Conservation (phyloP, 2,797 vertebrate genomes). For the Austrolebias charrua region DNA sequence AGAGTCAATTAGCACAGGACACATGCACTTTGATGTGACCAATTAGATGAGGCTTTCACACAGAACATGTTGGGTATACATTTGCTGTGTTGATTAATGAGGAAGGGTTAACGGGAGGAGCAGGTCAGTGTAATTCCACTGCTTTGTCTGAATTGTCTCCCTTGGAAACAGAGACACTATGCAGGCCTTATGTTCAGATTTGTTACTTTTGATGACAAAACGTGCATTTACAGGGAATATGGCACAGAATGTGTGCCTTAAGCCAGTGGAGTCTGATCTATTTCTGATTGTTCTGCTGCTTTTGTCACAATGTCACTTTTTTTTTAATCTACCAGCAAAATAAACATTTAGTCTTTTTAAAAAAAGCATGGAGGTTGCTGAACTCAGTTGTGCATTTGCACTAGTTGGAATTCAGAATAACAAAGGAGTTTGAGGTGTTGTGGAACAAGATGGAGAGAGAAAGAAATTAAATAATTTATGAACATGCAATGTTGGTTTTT, state of each 20-base stretch:
- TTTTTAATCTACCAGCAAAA: not conserved
- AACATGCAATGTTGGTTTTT: slow-evolving; percentile 40
- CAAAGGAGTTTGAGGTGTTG: slow-evolving; percentile 32
- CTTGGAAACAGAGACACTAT: not conserved
- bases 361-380: not conserved
- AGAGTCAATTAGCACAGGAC: slow-evolving; percentile 61
- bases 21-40: slow-evolving; percentile 53
- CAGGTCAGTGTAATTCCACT: slow-evolving; percentile 16
- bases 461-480: slow-evolving; percentile 46
- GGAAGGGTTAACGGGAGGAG: slow-evolving; percentile 34
- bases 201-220: too few relatives aligned
- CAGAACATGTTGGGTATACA: slow-evolving; percentile 55
- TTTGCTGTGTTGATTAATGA: slow-evolving; percentile 66
- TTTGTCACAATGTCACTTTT: too few relatives aligned
- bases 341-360: not conserved
- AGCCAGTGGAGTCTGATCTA: too few relatives aligned
- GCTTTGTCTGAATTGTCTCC: slow-evolving; percentile 17
- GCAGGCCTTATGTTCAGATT: slow-evolving; percentile 1
- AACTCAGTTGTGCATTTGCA: not conserved
- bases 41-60: slow-evolving; percentile 58
- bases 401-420: slow-evolving; percentile 4
- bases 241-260: too few relatives aligned
- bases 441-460: slow-evolving; percentile 3
- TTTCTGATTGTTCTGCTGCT: too few relatives aligned
- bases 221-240: too few relatives aligned